phyloP scores from a whole-genome alignment of 2,113 vertebrate genomes.

The Cynoglossus semilaevis region DNA sequence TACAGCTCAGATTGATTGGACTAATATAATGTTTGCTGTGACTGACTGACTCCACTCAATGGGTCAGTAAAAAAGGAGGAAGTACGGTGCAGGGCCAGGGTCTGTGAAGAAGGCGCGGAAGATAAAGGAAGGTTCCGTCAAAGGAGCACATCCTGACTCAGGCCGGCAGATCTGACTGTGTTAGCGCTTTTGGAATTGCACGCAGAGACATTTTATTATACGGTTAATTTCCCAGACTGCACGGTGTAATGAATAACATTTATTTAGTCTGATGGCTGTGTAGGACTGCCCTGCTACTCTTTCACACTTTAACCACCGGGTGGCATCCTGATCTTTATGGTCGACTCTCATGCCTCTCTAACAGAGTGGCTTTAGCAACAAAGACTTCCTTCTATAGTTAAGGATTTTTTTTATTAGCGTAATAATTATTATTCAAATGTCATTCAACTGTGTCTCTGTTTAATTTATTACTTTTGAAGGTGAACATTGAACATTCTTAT shows the following conservation, averaged over 20 bases:
- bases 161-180: constrained; percentile 39
- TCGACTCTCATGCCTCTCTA: no score
- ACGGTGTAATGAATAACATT: constrained; percentile 45
- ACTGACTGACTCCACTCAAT: constrained; percentile 62
- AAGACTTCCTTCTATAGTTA: no score
- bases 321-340: constrained; percentile 6
- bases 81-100: constrained; percentile 26
- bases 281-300: constrained; percentile 7
- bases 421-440: no score
- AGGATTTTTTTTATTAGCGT: no score
- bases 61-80: constrained; percentile 52
- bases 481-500: no score
- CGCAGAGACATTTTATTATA: constrained; percentile 41
- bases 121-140: constrained; percentile 48
- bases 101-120: constrained; percentile 52
- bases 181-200: constrained; percentile 41
- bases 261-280: constrained; percentile 35
- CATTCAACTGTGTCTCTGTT: no score
- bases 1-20: constrained; percentile 71
- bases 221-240: constrained; percentile 42
- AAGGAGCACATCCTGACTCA: constrained; percentile 16
- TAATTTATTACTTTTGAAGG: no score
- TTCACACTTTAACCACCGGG: constrained; percentile 27
- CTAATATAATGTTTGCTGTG: constrained; percentile 62
- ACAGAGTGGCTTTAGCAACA: no score